Base-by-base conservation (phyloP, 2,113 vertebrate genomes). In the Myotis yumanensis region DNA sequence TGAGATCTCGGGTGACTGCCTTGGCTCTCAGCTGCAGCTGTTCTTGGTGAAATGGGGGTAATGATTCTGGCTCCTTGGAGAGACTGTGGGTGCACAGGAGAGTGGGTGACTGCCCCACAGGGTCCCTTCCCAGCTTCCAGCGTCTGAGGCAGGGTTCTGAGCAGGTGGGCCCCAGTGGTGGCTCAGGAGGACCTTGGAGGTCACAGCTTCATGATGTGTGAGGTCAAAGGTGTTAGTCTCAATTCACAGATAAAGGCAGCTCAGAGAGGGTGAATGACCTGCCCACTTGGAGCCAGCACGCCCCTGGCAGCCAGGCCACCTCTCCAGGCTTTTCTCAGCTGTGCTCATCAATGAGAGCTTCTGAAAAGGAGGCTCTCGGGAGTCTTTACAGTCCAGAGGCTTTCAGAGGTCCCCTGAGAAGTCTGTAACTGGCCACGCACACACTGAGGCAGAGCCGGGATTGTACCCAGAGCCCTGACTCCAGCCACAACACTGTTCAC, bases 221-320 rank as follows among this genome's bases (percentile, higher is more conserved):
- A 91, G 35, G 57, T n/a, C 35, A 43, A 9, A 73, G 84, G 37
- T 25, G 18, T 11, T 82, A 17, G 11, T 81, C 32, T n/a, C 5
- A 8, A 22, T 48, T 93, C 51, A 75, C 30, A 87, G 32, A 25
- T 14, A 15, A 35, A 93, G 64, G 35, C 64, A 54, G 37, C 72
- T 69, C 59, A 14, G 59, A 71, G 88, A 85, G 57, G 14, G 14
- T 30, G 32, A 48, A 14, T 28, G 40, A 57, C 15, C 46, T 32
- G 3, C n/a, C n/a, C 30, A 0, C 69, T 40, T 3, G 5, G 30
- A 64, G 17, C 20, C 14, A n/a, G 40, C 68, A 14, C 25, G 80
- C 68, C 9, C 57, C 62, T 10, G 79, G 22, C 57, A 9, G 8
- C 37, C n/a, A 4, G 7, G 40, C 73, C 0, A 0, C 46, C 43